Conservation (phyloP, 2,113 vertebrate species). For the Hymenochirus boettgeri region DNA sequence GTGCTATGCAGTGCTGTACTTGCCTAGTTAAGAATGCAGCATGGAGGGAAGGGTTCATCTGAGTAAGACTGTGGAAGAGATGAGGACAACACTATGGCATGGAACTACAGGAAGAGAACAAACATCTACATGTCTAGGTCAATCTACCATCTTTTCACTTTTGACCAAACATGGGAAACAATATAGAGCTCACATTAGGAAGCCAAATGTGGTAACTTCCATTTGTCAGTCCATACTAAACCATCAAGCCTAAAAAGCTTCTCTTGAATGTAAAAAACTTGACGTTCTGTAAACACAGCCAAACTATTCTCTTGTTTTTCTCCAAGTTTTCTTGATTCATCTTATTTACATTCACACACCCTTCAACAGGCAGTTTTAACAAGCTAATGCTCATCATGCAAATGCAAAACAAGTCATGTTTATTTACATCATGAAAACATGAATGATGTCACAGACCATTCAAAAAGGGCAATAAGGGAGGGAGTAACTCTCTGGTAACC, state of each 20-base stretch:
- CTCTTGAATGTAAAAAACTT: constrained; percentile 56
- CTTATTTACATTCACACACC: no score
- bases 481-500: no score
- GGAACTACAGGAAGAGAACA: constrained; percentile 70
- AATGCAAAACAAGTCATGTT: no score
- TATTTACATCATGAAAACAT: neutral
- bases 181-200: constrained; percentile 51
- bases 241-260: constrained; percentile 48
- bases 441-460: no score
- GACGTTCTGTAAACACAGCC: constrained; percentile 47
- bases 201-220: constrained; percentile 33
- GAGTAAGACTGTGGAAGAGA: constrained; percentile 65
- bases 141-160: constrained; percentile 54
- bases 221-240: constrained; percentile 24
- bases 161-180: constrained; percentile 54
- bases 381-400: no score
- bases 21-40: constrained; percentile 88
- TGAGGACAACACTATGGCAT: constrained; percentile 72
- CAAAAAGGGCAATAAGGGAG: no score
- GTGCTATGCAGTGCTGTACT: constrained; percentile 96
- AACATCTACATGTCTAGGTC: constrained; percentile 50
- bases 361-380: no score
- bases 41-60: constrained; percentile 87
- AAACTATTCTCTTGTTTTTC: constrained; percentile 3
- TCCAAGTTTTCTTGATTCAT: no score